phyloP scores from a whole-genome alignment of 2,113 vertebrate genomes.

The Nematolebias whitei region DNA sequence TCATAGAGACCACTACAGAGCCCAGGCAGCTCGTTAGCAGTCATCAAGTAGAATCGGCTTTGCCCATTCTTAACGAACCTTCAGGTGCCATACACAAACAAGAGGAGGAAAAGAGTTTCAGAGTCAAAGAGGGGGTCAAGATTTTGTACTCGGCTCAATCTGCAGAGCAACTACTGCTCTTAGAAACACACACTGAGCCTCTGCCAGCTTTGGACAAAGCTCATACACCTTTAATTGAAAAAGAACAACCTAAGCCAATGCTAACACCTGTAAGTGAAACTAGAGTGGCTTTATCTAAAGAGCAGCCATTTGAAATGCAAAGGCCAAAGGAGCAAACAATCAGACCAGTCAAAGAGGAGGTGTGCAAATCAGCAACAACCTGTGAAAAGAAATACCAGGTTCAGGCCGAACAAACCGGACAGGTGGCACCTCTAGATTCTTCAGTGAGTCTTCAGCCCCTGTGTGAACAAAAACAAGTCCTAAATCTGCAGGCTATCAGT shows the following conservation, averaged over 20 bases:
- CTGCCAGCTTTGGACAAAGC: conserved; percentile 39
- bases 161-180: conserved; percentile 52
- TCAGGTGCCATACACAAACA: conserved; percentile 23
- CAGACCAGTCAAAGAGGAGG: conserved; percentile 53
- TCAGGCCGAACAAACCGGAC: conserved; percentile 57
- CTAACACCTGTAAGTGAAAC: conserved; percentile 62
- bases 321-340: conserved; percentile 48
- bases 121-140: conserved; percentile 68
- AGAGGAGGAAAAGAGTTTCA: conserved; percentile 63
- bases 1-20: conserved; percentile 44
- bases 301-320: conserved; percentile 45
- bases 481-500: conserved; percentile 74
- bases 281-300: conserved; percentile 58
- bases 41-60: conserved; percentile 61
- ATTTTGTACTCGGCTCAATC: conserved; percentile 70
- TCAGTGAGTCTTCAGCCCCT: conserved; percentile 50
- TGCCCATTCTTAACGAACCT: conserved; percentile 62
- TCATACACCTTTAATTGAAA: conserved; percentile 20
- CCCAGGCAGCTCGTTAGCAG: conserved; percentile 58
- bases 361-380: conserved; percentile 63
- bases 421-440: conserved; percentile 50
- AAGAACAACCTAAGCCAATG: conserved; percentile 41
- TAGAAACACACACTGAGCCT: conserved; percentile 58
- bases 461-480: conserved; percentile 54
- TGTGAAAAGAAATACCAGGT: conserved; percentile 76